Evolutionary conservation across 2,888 invertebrate species (phyloP).

Genomic region (Zaprionus obscuricornis): DNA sequence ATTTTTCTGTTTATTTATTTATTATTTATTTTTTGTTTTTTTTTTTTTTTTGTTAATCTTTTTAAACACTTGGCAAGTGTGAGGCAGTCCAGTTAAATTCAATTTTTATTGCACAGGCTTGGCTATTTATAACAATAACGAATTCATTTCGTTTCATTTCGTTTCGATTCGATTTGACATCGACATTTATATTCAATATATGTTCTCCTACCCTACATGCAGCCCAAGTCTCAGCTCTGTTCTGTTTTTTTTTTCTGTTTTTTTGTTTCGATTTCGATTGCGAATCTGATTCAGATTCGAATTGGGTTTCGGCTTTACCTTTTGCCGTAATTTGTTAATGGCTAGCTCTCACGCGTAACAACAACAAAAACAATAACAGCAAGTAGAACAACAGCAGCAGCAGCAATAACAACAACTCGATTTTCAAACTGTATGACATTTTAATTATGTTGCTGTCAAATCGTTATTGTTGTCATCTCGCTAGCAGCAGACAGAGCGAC

Average conservation of each 20-base stretch:
- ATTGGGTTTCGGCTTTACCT: conserved; percentile 18
- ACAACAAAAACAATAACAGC: conserved; percentile 15
- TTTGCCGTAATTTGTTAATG: conserved; percentile 63
- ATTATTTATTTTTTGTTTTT: conserved; percentile 1
- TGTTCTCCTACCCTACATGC: conserved; percentile 19
- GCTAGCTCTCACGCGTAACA: conserved; percentile 53
- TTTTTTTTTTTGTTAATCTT: background rate
- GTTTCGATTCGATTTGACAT: conserved; percentile 22
- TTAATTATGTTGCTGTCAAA: conserved; percentile 78
- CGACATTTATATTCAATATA: conserved; percentile 38
- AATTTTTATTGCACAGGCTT: conserved; percentile 39
- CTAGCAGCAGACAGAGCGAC: conserved; percentile 12
- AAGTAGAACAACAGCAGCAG: background rate
- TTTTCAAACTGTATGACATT: conserved; percentile 65
- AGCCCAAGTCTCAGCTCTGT: conserved; percentile 1
- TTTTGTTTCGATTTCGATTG: conserved; percentile 13
- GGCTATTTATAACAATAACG: conserved; percentile 39
- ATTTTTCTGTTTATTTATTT: background rate
- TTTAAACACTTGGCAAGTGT: conserved; percentile 35
- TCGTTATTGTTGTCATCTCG: conserved; percentile 34
- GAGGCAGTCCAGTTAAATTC: conserved; percentile 36
- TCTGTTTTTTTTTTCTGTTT: background rate
- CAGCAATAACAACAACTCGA: conserved; percentile 16
- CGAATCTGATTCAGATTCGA: conserved; percentile 18
- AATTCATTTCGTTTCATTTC: conserved; percentile 12